A percentile compares a stretch with the other conserved stretches of the same genome.
These are phyloP conservation scores for Chiloscyllium plagiosum DNA, from an alignment of 2,113 vertebrate species.

Conservation along the genomic window DNA sequence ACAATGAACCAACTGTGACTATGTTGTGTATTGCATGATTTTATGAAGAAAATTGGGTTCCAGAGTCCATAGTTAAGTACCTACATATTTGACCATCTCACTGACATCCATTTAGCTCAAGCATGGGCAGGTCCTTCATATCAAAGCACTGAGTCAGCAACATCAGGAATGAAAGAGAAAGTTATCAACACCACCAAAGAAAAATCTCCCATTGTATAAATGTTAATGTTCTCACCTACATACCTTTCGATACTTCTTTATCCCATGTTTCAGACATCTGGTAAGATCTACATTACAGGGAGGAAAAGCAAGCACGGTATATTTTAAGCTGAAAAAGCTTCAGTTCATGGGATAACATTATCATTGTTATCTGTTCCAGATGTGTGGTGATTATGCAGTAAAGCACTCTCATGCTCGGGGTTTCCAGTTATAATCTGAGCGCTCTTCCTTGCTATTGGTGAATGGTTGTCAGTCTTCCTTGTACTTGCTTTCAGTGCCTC, in stretches of 20 bases:
- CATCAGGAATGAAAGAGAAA: background rate
- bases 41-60: background rate
- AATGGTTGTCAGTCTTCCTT: background rate
- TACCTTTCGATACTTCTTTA: background rate
- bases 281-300: background rate
- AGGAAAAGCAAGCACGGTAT: background rate
- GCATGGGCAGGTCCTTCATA: background rate
- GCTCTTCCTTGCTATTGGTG: background rate
- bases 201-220: background rate
- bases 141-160: background rate
- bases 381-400: background rate
- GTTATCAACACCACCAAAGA: background rate
- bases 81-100: background rate
- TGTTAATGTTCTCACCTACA: background rate
- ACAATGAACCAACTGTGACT: background rate
- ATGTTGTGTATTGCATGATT: background rate
- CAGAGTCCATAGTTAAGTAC: background rate
- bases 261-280: background rate
- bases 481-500: background rate
- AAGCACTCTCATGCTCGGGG: background rate
- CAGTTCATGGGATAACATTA: conserved; percentile 17
- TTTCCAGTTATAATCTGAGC: background rate
- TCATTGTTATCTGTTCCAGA: conserved; percentile 31
- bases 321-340: conserved; percentile 1
- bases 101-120: background rate